Evolutionary conservation across 1,140 invertebrate genomes (phyloP).

Genomic region (Trypoxylus dichotomus): DNA sequence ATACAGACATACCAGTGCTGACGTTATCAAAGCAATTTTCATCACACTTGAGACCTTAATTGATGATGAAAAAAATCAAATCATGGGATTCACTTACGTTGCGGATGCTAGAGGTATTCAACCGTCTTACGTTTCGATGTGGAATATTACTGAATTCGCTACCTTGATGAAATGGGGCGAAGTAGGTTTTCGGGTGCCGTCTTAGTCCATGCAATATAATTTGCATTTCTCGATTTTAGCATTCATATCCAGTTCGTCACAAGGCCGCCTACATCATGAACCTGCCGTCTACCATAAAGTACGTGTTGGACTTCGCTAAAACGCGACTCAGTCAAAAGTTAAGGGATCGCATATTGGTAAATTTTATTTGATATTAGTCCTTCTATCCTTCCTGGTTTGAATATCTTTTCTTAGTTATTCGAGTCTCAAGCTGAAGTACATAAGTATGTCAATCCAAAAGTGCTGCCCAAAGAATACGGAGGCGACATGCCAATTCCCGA

Average conservation of each 20-base stretch:
- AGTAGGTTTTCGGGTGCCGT: constrained; percentile 49
- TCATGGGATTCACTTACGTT: constrained; percentile 69
- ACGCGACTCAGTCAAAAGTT: constrained; percentile 71
- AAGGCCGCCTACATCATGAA: constrained; percentile 74
- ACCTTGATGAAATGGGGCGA: constrained; percentile 70
- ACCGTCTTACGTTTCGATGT: constrained; percentile 64
- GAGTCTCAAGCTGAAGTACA: constrained; percentile 64
- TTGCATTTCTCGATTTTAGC: constrained; percentile 56
- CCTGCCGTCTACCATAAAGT: constrained; percentile 66
- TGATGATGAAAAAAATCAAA: constrained; percentile 72
- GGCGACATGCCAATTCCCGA: constrained; percentile 71
- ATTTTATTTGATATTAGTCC: too few species aligned
- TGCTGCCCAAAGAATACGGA: constrained; percentile 76
- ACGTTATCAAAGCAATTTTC: constrained; percentile 68
- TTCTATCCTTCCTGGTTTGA: constrained; percentile 24
- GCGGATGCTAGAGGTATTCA: constrained; percentile 63
- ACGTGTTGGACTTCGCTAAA: constrained; percentile 71
- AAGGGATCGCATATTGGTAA: constrained; percentile 64
- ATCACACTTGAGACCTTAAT: constrained; percentile 73
- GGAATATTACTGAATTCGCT: constrained; percentile 69
- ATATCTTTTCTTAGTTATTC: constrained; percentile 59
- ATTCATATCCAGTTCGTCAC: constrained; percentile 76
- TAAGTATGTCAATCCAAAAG: constrained; percentile 63
- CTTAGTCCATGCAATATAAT: too few species aligned
- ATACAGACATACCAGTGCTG: constrained; percentile 62